Evolutionary conservation across 2,888 invertebrate species (phyloP).

Genomic region (Tiphia femorata): DNA sequence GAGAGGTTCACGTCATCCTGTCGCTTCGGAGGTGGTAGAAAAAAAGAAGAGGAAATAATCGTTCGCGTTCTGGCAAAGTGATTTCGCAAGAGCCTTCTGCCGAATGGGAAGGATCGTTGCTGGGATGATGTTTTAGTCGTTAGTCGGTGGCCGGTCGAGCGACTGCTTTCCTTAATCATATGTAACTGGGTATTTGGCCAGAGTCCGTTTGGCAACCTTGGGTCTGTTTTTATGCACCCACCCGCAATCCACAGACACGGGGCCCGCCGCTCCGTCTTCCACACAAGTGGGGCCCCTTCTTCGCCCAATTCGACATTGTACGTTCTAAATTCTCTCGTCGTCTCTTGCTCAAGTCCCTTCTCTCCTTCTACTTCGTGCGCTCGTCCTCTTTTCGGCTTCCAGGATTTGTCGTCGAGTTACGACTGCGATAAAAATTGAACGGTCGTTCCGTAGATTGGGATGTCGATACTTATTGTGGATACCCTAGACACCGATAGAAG

Average conservation of each 20-base stretch:
- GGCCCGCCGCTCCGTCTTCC: conserved; percentile 12
- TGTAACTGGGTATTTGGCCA: conserved; percentile 64
- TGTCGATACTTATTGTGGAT: too few species aligned
- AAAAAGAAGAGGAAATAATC: too few species aligned
- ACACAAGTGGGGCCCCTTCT: not conserved
- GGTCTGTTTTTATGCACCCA: conserved; percentile 50
- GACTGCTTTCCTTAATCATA: conserved; percentile 58
- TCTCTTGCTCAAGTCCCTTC: conserved; percentile 12
- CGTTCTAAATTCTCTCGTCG: conserved; percentile 6
- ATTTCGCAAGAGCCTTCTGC: not conserved
- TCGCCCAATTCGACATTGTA: not conserved
- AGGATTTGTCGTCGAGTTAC: too few species aligned
- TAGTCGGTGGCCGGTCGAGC: conserved; percentile 2
- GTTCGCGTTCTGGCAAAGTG: too few species aligned
- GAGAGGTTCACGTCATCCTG: too few species aligned
- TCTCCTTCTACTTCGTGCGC: not conserved
- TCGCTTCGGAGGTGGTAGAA: too few species aligned
- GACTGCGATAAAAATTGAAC: too few species aligned
- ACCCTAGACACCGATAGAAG: too few species aligned
- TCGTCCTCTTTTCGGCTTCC: not conserved
- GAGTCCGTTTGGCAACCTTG: conserved; percentile 62
- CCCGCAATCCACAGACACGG: conserved; percentile 15
- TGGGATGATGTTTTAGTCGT: conserved; percentile 1
- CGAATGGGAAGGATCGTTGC: conserved; percentile 3
- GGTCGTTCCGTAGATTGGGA: too few species aligned